A percentile compares a stretch with the other conserved stretches of the same genome.
phyloP scores from a whole-genome alignment of 1,140 invertebrate species.

The Euwallacea fornicatus region DNA sequence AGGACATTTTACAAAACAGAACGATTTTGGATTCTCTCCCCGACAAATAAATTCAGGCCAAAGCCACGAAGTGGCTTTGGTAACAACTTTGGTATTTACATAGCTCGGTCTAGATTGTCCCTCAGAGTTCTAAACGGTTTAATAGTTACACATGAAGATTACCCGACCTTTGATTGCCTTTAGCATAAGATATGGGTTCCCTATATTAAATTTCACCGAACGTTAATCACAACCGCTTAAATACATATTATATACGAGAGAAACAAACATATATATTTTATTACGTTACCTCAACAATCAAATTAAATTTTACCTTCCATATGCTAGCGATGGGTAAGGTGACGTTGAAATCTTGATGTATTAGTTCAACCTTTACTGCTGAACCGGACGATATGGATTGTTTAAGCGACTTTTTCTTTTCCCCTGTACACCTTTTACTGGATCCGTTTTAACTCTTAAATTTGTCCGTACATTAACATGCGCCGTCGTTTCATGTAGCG shows the following conservation, averaged over 20 bases:
- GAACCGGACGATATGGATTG: too few relatives aligned
- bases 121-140: conserved; percentile 14
- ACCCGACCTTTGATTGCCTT: conserved; percentile 12
- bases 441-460: neutral
- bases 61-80: neutral
- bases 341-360: too few relatives aligned
- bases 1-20: neutral
- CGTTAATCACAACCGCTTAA: conserved; percentile 1
- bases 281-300: too few relatives aligned
- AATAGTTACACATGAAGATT: conserved; percentile 24
- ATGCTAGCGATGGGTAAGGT: too few relatives aligned
- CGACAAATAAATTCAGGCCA: conserved; percentile 8
- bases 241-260: neutral
- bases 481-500: too few relatives aligned
- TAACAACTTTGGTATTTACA: conserved; percentile 27
- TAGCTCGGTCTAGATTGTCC: conserved; percentile 16
- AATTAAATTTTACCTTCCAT: too few relatives aligned
- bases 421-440: neutral
- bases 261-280: neutral
- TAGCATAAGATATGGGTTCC: neutral
- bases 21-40: too few relatives aligned
- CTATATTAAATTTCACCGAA: conserved; percentile 11
- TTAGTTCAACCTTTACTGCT: too few relatives aligned
- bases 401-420: too few relatives aligned
- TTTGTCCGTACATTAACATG: neutral